Conservation (phyloP, 2,888 invertebrate genomes). For the Phaedon cochleariae region DNA sequence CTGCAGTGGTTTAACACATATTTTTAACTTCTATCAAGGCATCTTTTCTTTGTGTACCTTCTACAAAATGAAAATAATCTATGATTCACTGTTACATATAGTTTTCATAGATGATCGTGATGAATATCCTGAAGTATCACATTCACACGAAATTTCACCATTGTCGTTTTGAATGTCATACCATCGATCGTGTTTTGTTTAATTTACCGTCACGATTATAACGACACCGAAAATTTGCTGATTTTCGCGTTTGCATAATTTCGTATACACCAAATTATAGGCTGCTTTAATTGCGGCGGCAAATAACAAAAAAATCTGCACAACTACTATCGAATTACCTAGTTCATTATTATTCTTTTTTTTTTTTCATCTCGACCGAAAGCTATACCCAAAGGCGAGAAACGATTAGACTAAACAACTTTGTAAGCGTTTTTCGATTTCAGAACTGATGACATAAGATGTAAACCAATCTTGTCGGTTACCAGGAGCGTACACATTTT, state of each 20-base stretch:
- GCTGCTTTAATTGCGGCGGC: not conserved
- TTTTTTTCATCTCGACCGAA: conserved; percentile 18
- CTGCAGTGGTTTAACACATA: too few species aligned
- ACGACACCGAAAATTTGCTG: not conserved
- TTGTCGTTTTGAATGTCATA: too few species aligned
- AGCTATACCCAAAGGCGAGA: not conserved
- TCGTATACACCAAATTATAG: not conserved
- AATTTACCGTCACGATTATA: too few species aligned
- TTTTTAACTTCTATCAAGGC: too few species aligned
- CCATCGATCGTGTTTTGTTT: too few species aligned
- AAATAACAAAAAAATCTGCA: not conserved
- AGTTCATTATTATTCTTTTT: conserved; percentile 23
- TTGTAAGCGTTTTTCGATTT: conserved; percentile 14
- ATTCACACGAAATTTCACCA: too few species aligned
- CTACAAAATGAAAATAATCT: too few species aligned
- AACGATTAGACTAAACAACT: conserved; percentile 21
- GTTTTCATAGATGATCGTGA: too few species aligned
- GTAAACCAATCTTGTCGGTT: conserved; percentile 9
- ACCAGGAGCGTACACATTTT: not conserved
- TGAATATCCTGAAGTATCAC: too few species aligned
- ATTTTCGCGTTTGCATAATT: not conserved
- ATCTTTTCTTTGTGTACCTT: too few species aligned
- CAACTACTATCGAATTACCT: conserved; percentile 32
- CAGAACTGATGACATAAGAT: conserved; percentile 18
- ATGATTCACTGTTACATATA: too few species aligned